These are phyloP conservation scores for Drosophila takahashii DNA, from an alignment of 1,140 invertebrate genomes.

Conservation along the genomic window DNA sequence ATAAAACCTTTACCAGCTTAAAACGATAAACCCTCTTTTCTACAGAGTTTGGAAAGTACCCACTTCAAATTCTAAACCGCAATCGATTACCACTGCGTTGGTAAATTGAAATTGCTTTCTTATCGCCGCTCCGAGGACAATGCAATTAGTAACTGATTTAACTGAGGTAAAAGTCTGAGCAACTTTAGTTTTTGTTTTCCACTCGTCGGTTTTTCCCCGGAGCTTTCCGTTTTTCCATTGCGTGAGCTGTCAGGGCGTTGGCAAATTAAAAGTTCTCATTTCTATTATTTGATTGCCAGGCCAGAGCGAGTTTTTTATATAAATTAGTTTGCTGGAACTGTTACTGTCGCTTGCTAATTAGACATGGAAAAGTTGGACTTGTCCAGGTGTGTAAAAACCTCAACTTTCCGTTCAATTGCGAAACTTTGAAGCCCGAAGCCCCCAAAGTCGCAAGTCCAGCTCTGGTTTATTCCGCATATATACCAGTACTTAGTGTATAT, in stretches of 20 bases:
- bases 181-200: slow-evolving; percentile 15
- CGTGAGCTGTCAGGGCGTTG: slow-evolving; percentile 52
- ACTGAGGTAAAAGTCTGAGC: not conserved
- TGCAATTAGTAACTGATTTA: slow-evolving; percentile 54
- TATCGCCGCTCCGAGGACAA: slow-evolving; percentile 25
- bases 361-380: slow-evolving; percentile 62
- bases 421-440: slow-evolving; percentile 33
- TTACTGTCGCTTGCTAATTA: slow-evolving; percentile 64
- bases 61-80: not conserved
- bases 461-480: slow-evolving; percentile 3
- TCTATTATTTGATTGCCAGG: slow-evolving; percentile 56
- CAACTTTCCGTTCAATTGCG: slow-evolving; percentile 43
- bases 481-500: slow-evolving; percentile 19
- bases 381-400: slow-evolving; percentile 39
- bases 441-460: slow-evolving; percentile 17
- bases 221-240: slow-evolving; percentile 43
- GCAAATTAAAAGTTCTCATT: slow-evolving; percentile 73
- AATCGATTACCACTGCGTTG: slow-evolving; percentile 5
- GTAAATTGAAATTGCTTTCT: slow-evolving; percentile 38
- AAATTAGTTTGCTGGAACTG: slow-evolving; percentile 62
- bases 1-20: no score
- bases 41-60: not conserved
- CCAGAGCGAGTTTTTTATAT: slow-evolving; percentile 58
- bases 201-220: slow-evolving; percentile 1
- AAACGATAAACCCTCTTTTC: no score